Evolutionary conservation across 2,113 vertebrate species (phyloP).

Genomic region (Candoia aspera): DNA sequence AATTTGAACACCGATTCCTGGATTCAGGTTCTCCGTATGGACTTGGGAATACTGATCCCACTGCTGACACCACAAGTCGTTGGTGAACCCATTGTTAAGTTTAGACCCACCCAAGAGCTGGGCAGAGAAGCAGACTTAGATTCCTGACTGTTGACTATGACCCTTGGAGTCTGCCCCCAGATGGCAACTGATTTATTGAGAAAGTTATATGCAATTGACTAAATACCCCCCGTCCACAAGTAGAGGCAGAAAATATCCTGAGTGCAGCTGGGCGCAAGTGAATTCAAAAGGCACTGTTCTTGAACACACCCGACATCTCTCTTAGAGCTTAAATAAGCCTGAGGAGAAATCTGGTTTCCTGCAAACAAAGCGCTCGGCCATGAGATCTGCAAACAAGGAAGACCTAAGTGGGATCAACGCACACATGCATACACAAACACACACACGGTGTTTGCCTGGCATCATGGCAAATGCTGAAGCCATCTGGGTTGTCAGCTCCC

Average conservation of each 20-base stretch:
- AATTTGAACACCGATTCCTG: not conserved
- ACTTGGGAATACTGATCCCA: not conserved
- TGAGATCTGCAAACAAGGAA: not conserved
- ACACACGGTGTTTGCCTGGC: not conserved
- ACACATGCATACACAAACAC: not conserved
- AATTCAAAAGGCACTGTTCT: not conserved
- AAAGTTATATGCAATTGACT: not conserved
- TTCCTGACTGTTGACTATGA: no score
- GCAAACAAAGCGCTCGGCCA: not conserved
- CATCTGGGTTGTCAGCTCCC: not conserved
- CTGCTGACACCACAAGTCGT: not conserved
- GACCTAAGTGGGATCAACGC: not conserved
- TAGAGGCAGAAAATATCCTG: not conserved
- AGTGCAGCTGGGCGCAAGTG: fast-evolving
- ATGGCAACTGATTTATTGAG: no score
- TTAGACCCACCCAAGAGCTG: not conserved
- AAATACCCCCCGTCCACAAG: not conserved
- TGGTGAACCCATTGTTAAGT: not conserved
- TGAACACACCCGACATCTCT: no score
- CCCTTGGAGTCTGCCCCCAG: not conserved
- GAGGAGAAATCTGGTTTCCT: not conserved
- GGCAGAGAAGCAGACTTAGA: not conserved
- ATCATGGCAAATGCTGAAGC: not conserved
- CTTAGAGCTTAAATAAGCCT: not conserved
- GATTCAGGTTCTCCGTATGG: not conserved